Percentiles rank a stretch among this genome's conserved stretches.
Evolutionary conservation across 2,113 vertebrate genomes (phyloP).

Genomic region (Psammodynastes pulverulentus): DNA sequence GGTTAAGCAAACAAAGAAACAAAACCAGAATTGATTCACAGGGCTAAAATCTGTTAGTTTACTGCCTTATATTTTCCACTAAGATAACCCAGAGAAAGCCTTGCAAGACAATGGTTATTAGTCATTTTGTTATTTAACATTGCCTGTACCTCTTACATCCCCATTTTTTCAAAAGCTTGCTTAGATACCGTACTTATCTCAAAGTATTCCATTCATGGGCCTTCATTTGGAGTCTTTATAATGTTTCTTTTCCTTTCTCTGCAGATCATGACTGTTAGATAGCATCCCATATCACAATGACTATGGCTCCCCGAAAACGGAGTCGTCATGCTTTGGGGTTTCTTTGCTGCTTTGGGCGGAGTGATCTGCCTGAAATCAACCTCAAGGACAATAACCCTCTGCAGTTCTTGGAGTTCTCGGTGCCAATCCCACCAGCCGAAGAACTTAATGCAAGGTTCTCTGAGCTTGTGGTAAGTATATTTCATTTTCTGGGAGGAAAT

Average conservation of each 20-base stretch:
- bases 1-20: background rate
- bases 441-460: conserved; percentile 93
- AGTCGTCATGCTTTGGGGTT: conserved; percentile 89
- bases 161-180: background rate
- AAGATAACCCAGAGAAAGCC: background rate
- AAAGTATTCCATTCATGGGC: background rate
- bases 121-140: background rate
- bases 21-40: background rate
- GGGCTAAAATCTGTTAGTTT: background rate
- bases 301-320: conserved; percentile 94
- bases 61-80: background rate
- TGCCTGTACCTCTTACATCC: background rate
- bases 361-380: conserved; percentile 90
- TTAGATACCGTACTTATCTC: background rate
- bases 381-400: conserved; percentile 91
- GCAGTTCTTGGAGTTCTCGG: conserved; percentile 92
- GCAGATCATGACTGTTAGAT: conserved; percentile 88
- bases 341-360: conserved; percentile 92
- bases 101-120: background rate
- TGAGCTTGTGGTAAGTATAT: conserved; percentile 91
- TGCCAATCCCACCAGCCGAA: conserved; percentile 88
- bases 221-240: background rate
- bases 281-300: conserved; percentile 70
- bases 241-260: background rate
- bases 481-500: background rate